Evolutionary conservation across 2,888 invertebrate genomes (phyloP).

Genomic region (Campoletis raptor): DNA sequence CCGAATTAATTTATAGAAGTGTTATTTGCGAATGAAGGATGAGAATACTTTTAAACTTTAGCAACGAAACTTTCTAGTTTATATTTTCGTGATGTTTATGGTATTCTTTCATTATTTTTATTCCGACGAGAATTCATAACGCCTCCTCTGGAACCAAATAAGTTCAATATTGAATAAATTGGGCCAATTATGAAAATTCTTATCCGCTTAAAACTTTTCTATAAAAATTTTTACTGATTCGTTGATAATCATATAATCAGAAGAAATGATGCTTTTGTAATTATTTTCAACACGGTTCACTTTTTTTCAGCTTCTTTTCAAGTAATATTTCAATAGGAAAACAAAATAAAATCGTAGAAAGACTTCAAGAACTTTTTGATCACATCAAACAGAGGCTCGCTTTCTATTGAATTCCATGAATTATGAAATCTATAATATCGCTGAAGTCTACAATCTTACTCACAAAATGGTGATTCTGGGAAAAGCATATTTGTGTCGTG

Average conservation of each 20-base stretch:
- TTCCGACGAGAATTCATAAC: background rate
- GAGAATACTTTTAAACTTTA: background rate
- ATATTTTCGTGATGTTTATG: background rate
- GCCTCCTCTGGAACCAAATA: background rate
- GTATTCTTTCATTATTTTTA: background rate
- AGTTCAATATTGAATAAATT: background rate
- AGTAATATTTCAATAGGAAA: background rate
- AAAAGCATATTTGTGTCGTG: too few species aligned
- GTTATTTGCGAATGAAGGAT: background rate
- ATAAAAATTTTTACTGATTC: background rate
- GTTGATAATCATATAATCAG: background rate
- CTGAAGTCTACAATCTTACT: too few species aligned
- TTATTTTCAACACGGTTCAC: background rate
- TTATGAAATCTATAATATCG: too few species aligned
- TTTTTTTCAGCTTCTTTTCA: background rate
- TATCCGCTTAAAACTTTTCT: background rate
- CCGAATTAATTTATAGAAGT: slow-evolving; percentile 28
- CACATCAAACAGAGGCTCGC: background rate
- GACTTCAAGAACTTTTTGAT: background rate
- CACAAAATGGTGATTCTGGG: background rate
- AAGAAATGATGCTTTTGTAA: background rate
- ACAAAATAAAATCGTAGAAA: background rate
- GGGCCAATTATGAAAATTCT: background rate
- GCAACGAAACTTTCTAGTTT: background rate
- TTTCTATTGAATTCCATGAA: too few species aligned